Percentiles rank a stretch among this genome's conserved stretches.
phyloP scores from a whole-genome alignment of 2,113 vertebrate genomes.

The Otis tarda region DNA sequence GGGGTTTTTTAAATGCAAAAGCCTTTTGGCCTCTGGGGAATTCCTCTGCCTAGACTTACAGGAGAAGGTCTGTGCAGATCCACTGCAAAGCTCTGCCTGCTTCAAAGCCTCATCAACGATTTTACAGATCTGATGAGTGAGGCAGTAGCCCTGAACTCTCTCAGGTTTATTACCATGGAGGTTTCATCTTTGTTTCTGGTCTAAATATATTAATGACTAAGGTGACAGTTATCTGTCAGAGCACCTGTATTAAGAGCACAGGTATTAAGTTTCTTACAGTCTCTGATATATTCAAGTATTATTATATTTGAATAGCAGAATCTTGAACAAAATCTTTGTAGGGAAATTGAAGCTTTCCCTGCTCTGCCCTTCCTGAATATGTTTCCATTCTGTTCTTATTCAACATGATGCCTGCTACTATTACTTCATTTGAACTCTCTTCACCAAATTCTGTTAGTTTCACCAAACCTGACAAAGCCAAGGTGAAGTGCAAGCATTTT shows the following conservation, averaged over 20 bases:
- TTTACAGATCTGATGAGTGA: not conserved
- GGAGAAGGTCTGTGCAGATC: not conserved
- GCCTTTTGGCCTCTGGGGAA: not conserved
- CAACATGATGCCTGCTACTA: not conserved
- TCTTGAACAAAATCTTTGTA: not conserved
- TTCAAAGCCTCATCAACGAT: slow-evolving; percentile 33
- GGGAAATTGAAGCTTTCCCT: not conserved
- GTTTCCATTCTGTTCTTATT: not conserved
- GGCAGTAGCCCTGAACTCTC: not conserved
- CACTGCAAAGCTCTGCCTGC: slow-evolving; percentile 1
- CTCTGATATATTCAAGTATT: not conserved
- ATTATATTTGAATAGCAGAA: not conserved
- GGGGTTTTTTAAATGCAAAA: not conserved
- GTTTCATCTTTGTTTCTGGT: not conserved
- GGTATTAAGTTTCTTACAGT: not conserved
- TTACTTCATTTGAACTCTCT: not conserved
- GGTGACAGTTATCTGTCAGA: not conserved
- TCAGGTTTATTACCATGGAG: not conserved
- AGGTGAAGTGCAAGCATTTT: not conserved
- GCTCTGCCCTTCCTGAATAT: not conserved
- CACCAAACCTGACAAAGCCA: not conserved
- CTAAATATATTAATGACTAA: not conserved
- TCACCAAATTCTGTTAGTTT: not conserved
- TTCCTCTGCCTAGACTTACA: not conserved
- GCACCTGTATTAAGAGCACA: not conserved